A percentile compares a stretch with the other conserved stretches of the same genome.
Conservation (phyloP, 2,888 invertebrate species). For the Belgica antarctica region DNA sequence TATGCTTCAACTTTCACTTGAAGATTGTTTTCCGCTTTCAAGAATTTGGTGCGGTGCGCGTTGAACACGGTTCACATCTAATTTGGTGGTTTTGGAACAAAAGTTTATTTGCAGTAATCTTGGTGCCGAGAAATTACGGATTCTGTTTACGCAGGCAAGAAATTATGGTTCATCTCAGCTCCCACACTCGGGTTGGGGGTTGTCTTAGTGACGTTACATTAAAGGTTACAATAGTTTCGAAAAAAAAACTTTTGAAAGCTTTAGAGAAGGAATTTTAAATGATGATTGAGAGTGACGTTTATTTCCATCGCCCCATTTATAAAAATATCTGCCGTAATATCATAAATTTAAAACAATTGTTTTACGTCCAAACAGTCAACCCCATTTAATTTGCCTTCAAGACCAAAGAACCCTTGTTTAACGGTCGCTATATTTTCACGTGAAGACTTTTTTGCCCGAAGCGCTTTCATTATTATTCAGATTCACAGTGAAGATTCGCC, state of each 20-base stretch:
- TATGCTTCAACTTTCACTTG: constrained; percentile 32
- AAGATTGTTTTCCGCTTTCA: constrained; percentile 6
- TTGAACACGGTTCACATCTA: too few relatives aligned
- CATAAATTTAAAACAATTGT: constrained; percentile 35
- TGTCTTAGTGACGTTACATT: too few relatives aligned
- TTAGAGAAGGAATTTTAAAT: too few relatives aligned
- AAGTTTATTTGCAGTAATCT: too few relatives aligned
- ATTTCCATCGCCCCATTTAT: background rate
- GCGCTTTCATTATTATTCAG: background rate
- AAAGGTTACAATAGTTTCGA: too few relatives aligned
- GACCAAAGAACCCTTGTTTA: constrained; percentile 31
- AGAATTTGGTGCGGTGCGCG: too few relatives aligned
- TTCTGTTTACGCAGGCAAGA: background rate
- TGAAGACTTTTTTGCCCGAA: background rate
- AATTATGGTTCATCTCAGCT: background rate
- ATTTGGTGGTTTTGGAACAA: too few relatives aligned
- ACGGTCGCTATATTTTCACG: background rate
- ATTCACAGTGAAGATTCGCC: background rate
- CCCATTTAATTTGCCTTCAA: constrained; percentile 22
- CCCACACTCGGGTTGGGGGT: too few relatives aligned
- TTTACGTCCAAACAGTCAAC: constrained; percentile 31
- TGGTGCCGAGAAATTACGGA: background rate
- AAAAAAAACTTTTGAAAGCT: too few relatives aligned
- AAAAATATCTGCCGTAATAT: background rate
- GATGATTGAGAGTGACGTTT: too few relatives aligned